A percentile compares a stretch with the other conserved stretches of the same genome.
Evolutionary conservation across 2,888 invertebrate species (phyloP).

Genomic region (Encarsia formosa): DNA sequence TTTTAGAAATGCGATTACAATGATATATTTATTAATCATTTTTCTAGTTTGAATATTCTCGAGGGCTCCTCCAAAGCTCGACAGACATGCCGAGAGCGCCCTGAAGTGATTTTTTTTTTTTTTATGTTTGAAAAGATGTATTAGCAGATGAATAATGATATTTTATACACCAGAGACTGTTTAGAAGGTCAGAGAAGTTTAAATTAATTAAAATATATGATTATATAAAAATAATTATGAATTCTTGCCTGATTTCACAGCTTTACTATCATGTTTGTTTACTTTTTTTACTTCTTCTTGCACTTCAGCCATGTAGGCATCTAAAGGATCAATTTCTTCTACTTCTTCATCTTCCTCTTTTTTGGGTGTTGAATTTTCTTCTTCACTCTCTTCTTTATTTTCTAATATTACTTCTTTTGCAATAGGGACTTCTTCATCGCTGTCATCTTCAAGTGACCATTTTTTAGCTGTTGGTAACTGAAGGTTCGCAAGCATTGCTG

Average conservation of each 20-base stretch:
- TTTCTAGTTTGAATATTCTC: no score
- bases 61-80: no score
- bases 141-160: no score
- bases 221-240: no score
- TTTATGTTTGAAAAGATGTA: no score
- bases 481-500: slow-evolving; percentile 60
- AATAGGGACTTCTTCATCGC: slow-evolving; percentile 64
- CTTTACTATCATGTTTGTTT: slow-evolving; percentile 65
- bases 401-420: slow-evolving; percentile 44
- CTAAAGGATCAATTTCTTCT: slow-evolving; percentile 90
- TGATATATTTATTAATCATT: no score
- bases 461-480: slow-evolving; percentile 74
- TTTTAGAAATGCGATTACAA: no score
- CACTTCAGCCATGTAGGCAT: slow-evolving; percentile 96
- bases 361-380: slow-evolving; percentile 58
- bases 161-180: no score
- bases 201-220: no score
- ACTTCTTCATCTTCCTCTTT: slow-evolving; percentile 54
- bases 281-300: slow-evolving; percentile 79
- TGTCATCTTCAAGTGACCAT: slow-evolving; percentile 95
- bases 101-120: no score
- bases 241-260: slow-evolving; percentile 51
- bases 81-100: no score
- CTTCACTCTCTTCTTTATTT: slow-evolving; percentile 35
- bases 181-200: no score